Evolutionary conservation across 2,888 invertebrate species (phyloP), one percentile per base, ranked within the genome.

Genomic region (Orgyia antiqua): DNA sequence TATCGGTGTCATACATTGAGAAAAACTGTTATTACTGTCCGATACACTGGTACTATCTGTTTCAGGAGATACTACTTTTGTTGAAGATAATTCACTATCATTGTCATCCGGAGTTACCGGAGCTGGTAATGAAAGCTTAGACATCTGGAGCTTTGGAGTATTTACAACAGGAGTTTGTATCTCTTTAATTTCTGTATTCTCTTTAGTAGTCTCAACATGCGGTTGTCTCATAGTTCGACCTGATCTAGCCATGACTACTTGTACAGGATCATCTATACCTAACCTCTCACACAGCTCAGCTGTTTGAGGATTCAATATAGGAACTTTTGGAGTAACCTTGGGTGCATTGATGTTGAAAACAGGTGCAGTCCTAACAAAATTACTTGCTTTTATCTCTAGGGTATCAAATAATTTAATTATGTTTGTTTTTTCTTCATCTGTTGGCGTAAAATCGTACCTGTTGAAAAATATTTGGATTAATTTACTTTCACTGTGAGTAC

Each of bases 261-360:
- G 88, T 8, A 94, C 74, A 0, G 97, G 97, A 79, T 98, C 96
- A 64, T 93, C 93, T 33, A 98, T 90, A 0, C 91, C 90, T 20
- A 94, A 68, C 39, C 69, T 88, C 26, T 90, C 87, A 70, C 94
- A 94, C 24, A 94, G 87, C 9, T 76, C 61, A 8, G 87, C 79
- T 5, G 93, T 93, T 66, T 94, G 94, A 8, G 90, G 89, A 63
- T 94, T 94, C 15, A 89, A 62, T 47, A 88, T 71, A 2, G 91
- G 87, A 24, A 77, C 78, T 8, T 74, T 84, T 28, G 89, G 88
- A 23, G 63, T 50, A 10, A 65, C 48, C 32, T 63, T 72, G n/a
- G 59, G 71, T 5, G 68, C 61, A 27, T 64, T 68, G 19, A 79
- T 72, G 36, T 87, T 69, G 51, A 90, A 92, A 1, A 90, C 73